A percentile compares a stretch with the other conserved stretches of the same genome.
Evolutionary conservation across 2,113 vertebrate genomes (phyloP).

Genomic region (Otis tarda): DNA sequence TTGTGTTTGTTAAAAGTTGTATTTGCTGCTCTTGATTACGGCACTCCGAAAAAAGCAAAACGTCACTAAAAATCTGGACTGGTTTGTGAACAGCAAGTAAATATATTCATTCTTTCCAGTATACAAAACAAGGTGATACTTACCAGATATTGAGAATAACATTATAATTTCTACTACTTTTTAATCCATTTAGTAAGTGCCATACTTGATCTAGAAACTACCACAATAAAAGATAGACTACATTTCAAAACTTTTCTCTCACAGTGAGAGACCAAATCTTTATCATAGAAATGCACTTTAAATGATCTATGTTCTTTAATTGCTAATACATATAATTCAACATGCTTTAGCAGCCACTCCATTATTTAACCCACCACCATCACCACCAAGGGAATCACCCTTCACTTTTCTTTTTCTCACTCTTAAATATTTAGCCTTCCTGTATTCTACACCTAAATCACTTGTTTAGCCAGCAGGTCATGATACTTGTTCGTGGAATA

Average conservation of each 20-base stretch:
- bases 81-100: not conserved
- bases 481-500: fast-evolving
- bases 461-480: not conserved
- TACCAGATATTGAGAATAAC: not conserved
- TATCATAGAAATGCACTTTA: not conserved
- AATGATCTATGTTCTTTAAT: not conserved
- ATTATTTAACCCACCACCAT: not conserved
- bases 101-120: not conserved
- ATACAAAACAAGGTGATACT: not conserved
- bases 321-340: not conserved
- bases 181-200: not conserved
- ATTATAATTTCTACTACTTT: not conserved
- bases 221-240: not conserved
- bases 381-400: not conserved
- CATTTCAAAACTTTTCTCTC: not conserved
- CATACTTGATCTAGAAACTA: not conserved
- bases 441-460: not conserved
- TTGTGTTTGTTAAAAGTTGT: not conserved
- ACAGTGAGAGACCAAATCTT: not conserved
- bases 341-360: not conserved
- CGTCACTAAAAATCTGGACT: not conserved
- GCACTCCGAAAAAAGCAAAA: not conserved
- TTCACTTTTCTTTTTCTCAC: not conserved
- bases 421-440: not conserved
- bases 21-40: not conserved